Percentiles rank a stretch among this genome's conserved stretches.
These are phyloP conservation scores for Salpingus planirostris DNA, from an alignment of 2,888 invertebrate genomes.

Conservation along the genomic window DNA sequence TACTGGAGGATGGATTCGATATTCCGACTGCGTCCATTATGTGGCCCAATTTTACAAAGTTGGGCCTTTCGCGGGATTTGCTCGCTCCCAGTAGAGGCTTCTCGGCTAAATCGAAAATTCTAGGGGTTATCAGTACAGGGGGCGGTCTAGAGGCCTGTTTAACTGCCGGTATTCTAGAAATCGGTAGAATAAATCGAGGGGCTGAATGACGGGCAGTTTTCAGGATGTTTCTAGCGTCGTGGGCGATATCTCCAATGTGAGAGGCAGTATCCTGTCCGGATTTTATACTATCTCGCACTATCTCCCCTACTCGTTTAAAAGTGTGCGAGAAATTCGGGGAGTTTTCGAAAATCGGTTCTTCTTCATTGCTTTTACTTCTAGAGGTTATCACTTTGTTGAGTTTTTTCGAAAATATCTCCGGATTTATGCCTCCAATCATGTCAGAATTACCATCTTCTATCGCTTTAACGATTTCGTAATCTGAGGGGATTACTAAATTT, in stretches of 20 bases:
- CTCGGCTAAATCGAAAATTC: constrained; percentile 19
- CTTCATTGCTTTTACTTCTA: no score
- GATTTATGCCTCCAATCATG: constrained; percentile 15
- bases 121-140: constrained; percentile 20
- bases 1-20: constrained; percentile 27
- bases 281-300: constrained; percentile 32
- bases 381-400: no score
- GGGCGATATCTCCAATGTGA: constrained; percentile 32
- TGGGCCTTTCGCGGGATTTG: constrained; percentile 1
- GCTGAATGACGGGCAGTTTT: constrained; percentile 23
- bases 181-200: constrained; percentile 29
- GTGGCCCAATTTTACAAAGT: constrained; percentile 30
- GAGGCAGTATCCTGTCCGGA: constrained; percentile 33
- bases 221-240: constrained; percentile 31
- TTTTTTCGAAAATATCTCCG: constrained; percentile 7
- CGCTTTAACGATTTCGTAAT: constrained; percentile 31
- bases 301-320: constrained; percentile 29
- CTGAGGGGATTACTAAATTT: constrained; percentile 33
- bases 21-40: constrained; percentile 35
- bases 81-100: not conserved
- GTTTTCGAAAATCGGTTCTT: not conserved
- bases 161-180: constrained; percentile 16
- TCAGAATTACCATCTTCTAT: no score
- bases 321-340: constrained; percentile 13
- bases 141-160: constrained; percentile 7